These are phyloP conservation scores for Choreutis nemorana DNA, from an alignment of 2,888 invertebrate species.

Conservation along the genomic window DNA sequence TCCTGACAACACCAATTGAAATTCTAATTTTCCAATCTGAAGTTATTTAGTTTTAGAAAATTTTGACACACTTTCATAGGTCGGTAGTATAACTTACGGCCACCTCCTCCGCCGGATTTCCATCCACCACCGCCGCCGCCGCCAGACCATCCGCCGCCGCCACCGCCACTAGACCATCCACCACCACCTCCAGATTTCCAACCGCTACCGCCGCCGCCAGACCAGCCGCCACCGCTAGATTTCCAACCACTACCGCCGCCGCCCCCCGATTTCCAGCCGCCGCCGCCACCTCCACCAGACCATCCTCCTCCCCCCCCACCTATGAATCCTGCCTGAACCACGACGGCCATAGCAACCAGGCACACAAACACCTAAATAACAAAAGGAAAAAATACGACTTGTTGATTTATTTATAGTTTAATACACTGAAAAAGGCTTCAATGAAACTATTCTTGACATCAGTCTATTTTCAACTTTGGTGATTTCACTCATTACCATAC, in stretches of 20 bases:
- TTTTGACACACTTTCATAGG: too few relatives aligned
- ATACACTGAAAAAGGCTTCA: not conserved
- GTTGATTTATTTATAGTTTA: not conserved
- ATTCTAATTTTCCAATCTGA: not conserved
- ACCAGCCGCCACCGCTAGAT: constrained; percentile 18
- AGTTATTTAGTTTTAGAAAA: not conserved
- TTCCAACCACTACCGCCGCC: constrained; percentile 19
- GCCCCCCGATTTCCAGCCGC: constrained; percentile 28
- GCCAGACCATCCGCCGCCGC: constrained; percentile 11
- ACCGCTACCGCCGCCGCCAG: constrained; percentile 14
- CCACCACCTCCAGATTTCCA: constrained; percentile 19
- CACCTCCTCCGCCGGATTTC: constrained; percentile 10
- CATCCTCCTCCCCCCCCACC: constrained; percentile 20
- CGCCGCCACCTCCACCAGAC: constrained; percentile 18
- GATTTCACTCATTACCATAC: too few relatives aligned
- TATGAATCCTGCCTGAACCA: constrained; percentile 42
- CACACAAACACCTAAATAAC: constrained; percentile 48
- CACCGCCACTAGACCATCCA: constrained; percentile 19
- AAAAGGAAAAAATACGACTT: constrained; percentile 2
- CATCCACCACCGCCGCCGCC: constrained; percentile 7
- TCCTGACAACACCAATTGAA: not conserved
- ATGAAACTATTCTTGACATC: too few relatives aligned
- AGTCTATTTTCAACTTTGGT: too few relatives aligned
- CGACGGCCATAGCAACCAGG: constrained; percentile 44
- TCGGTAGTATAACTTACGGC: constrained; percentile 20